Percentiles rank a stretch among this genome's conserved stretches.
Evolutionary conservation across 2,797 vertebrate species (phyloP).

Genomic region (Tamandua tetradactyla): DNA sequence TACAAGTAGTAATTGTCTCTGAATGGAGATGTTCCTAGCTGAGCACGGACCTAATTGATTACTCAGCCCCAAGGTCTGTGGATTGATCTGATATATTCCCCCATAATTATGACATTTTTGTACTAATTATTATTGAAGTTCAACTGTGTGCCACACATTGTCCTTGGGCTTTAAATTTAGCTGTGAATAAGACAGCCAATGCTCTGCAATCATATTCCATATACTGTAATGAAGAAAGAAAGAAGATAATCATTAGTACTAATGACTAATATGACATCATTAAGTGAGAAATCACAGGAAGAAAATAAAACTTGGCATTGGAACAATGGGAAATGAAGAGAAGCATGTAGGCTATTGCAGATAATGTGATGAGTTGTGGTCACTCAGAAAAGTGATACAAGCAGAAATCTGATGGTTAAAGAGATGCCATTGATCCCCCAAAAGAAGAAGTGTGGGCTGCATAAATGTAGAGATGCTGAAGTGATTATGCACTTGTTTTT

Average conservation of each 20-base stretch:
- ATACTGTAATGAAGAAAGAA: neutral
- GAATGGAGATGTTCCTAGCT: neutral
- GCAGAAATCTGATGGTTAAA: neutral
- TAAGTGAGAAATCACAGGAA: neutral
- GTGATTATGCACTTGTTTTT: neutral
- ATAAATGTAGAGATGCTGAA: neutral
- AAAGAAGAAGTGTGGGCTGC: neutral
- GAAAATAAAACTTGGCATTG: no score
- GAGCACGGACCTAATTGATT: rapidly evolving
- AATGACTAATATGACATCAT: neutral
- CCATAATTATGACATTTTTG: neutral
- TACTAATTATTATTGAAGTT: neutral
- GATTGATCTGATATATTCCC: no score
- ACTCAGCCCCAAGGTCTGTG: neutral
- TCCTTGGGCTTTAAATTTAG: neutral
- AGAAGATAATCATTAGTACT: neutral
- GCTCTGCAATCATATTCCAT: rapidly evolving
- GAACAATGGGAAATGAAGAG: neutral
- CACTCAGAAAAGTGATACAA: neutral
- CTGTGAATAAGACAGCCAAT: neutral
- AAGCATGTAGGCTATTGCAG: neutral
- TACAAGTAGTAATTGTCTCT: neutral
- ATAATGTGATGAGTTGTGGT: neutral
- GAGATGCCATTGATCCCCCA: neutral
- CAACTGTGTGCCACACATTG: neutral